Conservation (phyloP, 2,113 vertebrate species). For the Gopherus evgoodei region DNA sequence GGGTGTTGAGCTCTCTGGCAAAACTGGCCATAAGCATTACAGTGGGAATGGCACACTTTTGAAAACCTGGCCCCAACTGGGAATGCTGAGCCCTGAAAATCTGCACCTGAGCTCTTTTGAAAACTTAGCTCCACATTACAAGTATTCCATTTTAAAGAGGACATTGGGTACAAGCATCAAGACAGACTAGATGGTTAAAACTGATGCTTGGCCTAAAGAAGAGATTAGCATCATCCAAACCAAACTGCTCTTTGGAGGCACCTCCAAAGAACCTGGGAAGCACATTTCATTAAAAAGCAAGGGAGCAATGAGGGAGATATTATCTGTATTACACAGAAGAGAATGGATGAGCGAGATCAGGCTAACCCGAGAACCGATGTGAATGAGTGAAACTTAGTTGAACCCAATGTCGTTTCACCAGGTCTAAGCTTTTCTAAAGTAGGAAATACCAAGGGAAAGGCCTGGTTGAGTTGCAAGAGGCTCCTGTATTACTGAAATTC, state of each 20-base stretch:
- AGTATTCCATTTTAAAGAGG: fast-evolving
- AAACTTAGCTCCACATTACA: fast-evolving
- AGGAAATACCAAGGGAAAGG: not conserved
- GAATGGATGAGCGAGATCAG: fast-evolving
- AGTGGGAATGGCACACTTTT: not conserved
- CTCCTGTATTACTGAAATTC: not conserved
- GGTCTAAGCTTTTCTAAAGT: fast-evolving
- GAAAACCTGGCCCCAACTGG: not conserved
- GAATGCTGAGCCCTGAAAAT: not conserved
- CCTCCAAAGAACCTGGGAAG: not conserved
- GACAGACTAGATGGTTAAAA: not conserved
- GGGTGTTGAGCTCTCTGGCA: not conserved
- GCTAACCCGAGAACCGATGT: fast-evolving
- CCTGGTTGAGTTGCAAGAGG: not conserved
- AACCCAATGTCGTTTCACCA: fast-evolving
- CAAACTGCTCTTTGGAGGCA: not conserved
- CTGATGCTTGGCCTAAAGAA: not conserved
- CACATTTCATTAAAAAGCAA: fast-evolving
- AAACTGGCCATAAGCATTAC: not conserved
- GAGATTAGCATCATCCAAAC: conserved; percentile 15
- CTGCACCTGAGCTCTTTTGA: not conserved
- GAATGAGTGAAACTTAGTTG: not conserved
- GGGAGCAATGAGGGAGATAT: not conserved
- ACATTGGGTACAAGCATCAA: not conserved
- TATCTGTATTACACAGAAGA: not conserved